phyloP scores from a whole-genome alignment of 2,888 invertebrate species.

The Alsophila aescularia region DNA sequence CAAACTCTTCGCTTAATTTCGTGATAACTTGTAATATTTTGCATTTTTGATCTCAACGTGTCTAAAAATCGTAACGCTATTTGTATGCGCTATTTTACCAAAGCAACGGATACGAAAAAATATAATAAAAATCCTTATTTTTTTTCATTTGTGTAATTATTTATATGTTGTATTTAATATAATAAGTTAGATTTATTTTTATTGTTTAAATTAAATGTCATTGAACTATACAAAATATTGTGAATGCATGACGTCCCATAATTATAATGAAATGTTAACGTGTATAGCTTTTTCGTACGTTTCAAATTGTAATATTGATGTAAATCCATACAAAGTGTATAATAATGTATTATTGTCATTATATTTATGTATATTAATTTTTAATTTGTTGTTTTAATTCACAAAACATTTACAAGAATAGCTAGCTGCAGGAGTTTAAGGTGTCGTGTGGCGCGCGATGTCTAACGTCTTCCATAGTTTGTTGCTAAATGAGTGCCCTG shows the following conservation, averaged over 20 bases:
- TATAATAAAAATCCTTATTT: background rate
- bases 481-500: too few species aligned
- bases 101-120: background rate
- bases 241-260: slow-evolving; percentile 8
- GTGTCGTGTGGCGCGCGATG: too few species aligned
- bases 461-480: too few species aligned
- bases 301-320: slow-evolving; percentile 15
- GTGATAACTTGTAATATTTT: background rate
- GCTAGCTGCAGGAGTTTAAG: too few species aligned
- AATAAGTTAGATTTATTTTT: background rate
- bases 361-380: slow-evolving; percentile 69
- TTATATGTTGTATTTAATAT: background rate
- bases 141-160: too few species aligned
- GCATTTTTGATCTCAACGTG: background rate
- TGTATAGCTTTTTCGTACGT: slow-evolving; percentile 13
- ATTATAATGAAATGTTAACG: background rate
- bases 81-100: background rate
- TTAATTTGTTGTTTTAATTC: slow-evolving; percentile 51
- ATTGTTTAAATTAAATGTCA: background rate
- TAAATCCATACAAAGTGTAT: slow-evolving; percentile 44
- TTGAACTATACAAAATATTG: slow-evolving; percentile 2
- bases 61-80: background rate
- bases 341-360: slow-evolving; percentile 57
- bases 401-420: background rate
- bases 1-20: background rate